Evolutionary conservation across 1,140 invertebrate genomes (phyloP), one percentile per base, ranked within the genome.

Genomic region (Contarinia nasturtii): DNA sequence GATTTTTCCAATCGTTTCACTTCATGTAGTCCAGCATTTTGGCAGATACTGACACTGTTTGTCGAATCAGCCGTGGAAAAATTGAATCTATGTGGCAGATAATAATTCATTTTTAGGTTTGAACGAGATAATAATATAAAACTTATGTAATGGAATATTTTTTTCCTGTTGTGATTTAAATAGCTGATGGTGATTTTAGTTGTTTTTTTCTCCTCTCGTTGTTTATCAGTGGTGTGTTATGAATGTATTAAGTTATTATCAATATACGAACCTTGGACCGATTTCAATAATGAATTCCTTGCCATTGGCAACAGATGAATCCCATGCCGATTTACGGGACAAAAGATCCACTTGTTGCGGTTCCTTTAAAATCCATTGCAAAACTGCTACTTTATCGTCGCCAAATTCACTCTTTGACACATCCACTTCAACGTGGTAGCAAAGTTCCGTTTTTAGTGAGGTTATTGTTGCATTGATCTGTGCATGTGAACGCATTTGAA

Each of bases 21-120:
- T 61, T 78, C 71, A 20, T 65, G 61, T 7, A 94, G 61, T 7
- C 83, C 79, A 44, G 92, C 72, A 50, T 86, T 82, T 51, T 80
- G 73, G 62, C 86, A 93, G 52, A 97, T 94, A 22, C 90, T 89
- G 3, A 95, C 85, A 44, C 88, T 86, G 68, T 97, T 96, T 50
- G 86, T 93, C 1, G 89, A 95, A 58, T 89, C 89, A 1, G 91
- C 78, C 36, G 91, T 94, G 10, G 86, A 92, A 63, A 94, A 94
- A 65, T 91, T 94, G 49, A 92, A 75, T 58, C 27, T 27, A 10
- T 27, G 27, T 87, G 86, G 59, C 41, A 64, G 68, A 61, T 48
- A 54, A 53, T 49, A 54, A 46, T 20, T 40, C 36, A 46, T 43
- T 47, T 44, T 51, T 48, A 47, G 45, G n/a, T n/a, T n/a, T n/a